Evolutionary conservation across 2,888 invertebrate genomes (phyloP), one percentile per base, ranked within the genome.

Genomic region (Clepsis dumicolana): DNA sequence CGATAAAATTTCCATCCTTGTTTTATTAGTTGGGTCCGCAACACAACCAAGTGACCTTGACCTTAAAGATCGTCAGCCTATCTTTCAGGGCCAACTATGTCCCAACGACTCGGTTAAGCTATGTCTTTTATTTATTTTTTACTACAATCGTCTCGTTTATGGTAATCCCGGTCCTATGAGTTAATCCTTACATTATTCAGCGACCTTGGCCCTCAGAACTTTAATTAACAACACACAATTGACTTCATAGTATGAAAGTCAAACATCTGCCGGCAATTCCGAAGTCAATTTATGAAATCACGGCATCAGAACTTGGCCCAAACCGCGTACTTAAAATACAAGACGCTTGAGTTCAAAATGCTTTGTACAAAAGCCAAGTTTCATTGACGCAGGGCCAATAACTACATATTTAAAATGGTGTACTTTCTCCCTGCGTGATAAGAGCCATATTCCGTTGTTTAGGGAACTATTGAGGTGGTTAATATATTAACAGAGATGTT

Each of bases 191-290:
- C 10, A 18, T 54, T 32, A 54, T 21, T 21, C 18, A 8, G 8
- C 41, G 16, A 10, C 65, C 65, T 65, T 32, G 65, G 29, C 59
- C 59, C 21, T 63, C 35, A 53, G 48, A 52, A 59, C 12, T 52
- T 65, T 59, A 60, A 65, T 65, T 65, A 56, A 60, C 59, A 27
- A 35, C 59, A 59, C 52, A 59, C 29, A 60, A 41, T 61, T 35
- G 25, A 50, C 48, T 64, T 18, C 59, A 35, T 60, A 52, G 60
- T 52, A 52, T 38, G 59, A 65, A 65, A 60, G 38, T 65, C 38
- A 60, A 59, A 65, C 59, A 65, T 59, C 59, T 65, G 50, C 52
- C 52, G 24, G 59, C 59, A 60, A 52, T 57, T 57, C 48, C 3
- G 18, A 50, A 65, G 41, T 59, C 52, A 60, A 65, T 65, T 50